Conservation (phyloP, 2,797 vertebrate genomes). For the Mus caroli region DNA sequence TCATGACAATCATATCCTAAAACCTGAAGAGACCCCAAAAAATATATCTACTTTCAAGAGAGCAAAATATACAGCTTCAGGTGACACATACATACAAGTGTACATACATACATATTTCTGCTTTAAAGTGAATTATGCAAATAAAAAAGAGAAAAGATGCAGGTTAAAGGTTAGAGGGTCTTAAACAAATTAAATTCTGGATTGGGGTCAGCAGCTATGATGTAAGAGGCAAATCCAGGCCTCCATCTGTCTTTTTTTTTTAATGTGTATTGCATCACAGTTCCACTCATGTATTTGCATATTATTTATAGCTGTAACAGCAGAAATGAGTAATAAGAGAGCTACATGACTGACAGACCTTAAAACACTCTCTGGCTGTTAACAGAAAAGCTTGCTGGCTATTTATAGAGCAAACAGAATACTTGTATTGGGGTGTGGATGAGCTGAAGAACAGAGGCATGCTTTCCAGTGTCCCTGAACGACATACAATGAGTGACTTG, state of each 20-base stretch:
- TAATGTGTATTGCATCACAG: conserved; percentile 44
- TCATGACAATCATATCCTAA: neutral
- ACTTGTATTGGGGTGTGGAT: neutral
- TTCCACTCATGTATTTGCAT: neutral
- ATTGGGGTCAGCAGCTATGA: neutral
- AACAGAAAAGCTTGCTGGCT: conserved; percentile 32
- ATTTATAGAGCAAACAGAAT: neutral
- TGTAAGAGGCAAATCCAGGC: neutral
- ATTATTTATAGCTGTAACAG: neutral
- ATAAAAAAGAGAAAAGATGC: conserved; percentile 28
- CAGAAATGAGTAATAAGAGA: neutral
- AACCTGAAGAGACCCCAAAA: conserved; percentile 23
- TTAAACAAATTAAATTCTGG: conserved; percentile 47
- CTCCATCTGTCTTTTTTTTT: neutral
- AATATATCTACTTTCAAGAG: conserved; percentile 41
- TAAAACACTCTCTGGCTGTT: conserved; percentile 21
- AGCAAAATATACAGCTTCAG: conserved; percentile 48
- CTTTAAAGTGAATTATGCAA: conserved; percentile 58
- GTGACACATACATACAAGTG: conserved; percentile 55
- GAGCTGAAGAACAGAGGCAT: conserved; percentile 48
- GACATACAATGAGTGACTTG: conserved; percentile 3
- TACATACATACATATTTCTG: conserved; percentile 48
- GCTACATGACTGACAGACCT: neutral
- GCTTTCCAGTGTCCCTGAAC: conserved; percentile 14
- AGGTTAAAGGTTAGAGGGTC: conserved; percentile 31